Conservation (phyloP, 2,113 vertebrate species). For the Myotis brandtii region DNA sequence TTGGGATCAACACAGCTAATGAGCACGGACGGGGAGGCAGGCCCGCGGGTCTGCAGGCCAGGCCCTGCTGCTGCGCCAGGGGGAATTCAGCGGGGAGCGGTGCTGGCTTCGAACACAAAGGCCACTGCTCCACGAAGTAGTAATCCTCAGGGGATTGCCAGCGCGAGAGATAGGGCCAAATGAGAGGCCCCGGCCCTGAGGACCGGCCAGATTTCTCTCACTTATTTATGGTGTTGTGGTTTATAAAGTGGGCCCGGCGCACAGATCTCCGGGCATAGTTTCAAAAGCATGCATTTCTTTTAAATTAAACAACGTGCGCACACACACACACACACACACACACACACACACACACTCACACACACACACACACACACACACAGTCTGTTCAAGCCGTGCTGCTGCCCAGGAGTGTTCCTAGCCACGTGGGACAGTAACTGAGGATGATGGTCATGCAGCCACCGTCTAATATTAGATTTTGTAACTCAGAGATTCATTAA, state of each 20-base stretch:
- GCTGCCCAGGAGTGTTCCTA: conserved; percentile 47
- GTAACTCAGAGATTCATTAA: conserved; percentile 77
- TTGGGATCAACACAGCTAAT: background rate
- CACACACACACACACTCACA: background rate
- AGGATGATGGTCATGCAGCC: conserved; percentile 51
- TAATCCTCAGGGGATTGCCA: conserved; percentile 58
- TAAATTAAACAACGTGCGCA: conserved; percentile 54
- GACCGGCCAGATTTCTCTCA: conserved; percentile 62
- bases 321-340: too few species aligned
- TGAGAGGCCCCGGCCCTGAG: conserved; percentile 55
- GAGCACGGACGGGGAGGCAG: background rate
- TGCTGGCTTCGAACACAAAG: conserved; percentile 49
- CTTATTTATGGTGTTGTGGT: conserved; percentile 71
- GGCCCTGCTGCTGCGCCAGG: background rate
- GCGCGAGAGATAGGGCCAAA: background rate
- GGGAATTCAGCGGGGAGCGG: background rate
- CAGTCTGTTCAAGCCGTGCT: conserved; percentile 51
- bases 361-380: background rate
- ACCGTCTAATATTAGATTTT: conserved; percentile 76
- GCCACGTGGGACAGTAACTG: conserved; percentile 60
- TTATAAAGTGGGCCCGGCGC: conserved; percentile 65
- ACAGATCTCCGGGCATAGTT: conserved; percentile 76
- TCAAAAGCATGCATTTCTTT: conserved; percentile 77
- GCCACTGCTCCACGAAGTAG: background rate
- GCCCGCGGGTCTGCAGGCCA: background rate